Conservation (phyloP, 1,140 invertebrate genomes). For the Megathymus violae region DNA sequence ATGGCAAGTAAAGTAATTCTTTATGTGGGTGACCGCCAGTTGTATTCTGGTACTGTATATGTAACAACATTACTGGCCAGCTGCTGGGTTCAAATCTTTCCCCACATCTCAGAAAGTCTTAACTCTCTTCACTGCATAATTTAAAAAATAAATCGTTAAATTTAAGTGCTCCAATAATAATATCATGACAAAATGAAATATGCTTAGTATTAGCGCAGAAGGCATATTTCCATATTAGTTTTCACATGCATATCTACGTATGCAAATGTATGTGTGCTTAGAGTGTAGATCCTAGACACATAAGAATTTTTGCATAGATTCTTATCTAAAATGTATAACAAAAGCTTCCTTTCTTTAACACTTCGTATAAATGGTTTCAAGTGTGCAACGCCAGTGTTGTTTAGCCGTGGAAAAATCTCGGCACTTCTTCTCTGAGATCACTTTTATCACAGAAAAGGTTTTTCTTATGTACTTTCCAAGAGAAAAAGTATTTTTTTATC, state of each 20-base stretch:
- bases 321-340: neutral
- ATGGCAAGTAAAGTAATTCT: no score
- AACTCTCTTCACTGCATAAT: no score
- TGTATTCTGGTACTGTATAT: no score
- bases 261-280: neutral
- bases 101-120: no score
- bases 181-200: no score
- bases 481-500: constrained; percentile 9
- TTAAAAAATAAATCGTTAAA: no score
- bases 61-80: no score
- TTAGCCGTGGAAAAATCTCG: constrained; percentile 20
- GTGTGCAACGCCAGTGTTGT: constrained; percentile 8
- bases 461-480: constrained; percentile 20
- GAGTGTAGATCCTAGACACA: neutral
- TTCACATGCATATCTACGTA: neutral
- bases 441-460: constrained; percentile 13
- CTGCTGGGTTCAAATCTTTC: no score
- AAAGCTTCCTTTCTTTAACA: constrained; percentile 14
- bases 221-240: no score
- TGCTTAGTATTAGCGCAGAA: no score
- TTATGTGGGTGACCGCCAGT: no score
- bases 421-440: constrained; percentile 24
- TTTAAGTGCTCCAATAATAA: no score
- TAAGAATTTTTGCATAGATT: neutral
- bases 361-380: constrained; percentile 12